Percentiles rank a stretch among this genome's conserved stretches.
These are phyloP conservation scores for Lutjanus campechanus DNA, from an alignment of 2,797 vertebrate species.

Conservation along the genomic window DNA sequence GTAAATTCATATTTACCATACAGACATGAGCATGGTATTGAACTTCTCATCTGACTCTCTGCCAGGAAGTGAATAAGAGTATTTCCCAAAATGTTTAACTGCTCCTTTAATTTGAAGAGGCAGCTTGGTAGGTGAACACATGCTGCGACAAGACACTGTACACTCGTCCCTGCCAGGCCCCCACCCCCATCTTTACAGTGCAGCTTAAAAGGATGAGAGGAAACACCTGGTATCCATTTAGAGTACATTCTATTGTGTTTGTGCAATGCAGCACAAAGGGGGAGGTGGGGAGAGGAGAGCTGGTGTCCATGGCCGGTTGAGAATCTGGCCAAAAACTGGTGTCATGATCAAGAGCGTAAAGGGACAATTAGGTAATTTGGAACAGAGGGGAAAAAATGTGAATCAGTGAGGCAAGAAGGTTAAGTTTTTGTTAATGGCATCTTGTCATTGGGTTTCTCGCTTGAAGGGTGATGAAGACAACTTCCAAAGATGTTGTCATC, in stretches of 20 bases:
- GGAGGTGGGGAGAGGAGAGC: constrained; percentile 43
- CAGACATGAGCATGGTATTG: background rate
- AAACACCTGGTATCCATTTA: constrained; percentile 82
- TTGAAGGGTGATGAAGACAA: constrained; percentile 32
- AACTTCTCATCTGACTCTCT: no score
- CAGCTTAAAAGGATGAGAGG: constrained; percentile 61
- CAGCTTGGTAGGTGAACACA: constrained; percentile 4
- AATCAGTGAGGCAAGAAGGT: constrained; percentile 38
- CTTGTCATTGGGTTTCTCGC: constrained; percentile 38
- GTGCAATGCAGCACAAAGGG: constrained; percentile 65
- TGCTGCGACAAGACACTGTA: constrained; percentile 29
- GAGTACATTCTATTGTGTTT: constrained; percentile 71
- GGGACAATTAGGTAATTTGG: constrained; percentile 56
- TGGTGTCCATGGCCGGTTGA: constrained; percentile 50
- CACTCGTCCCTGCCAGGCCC: constrained; percentile 39
- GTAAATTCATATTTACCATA: background rate
- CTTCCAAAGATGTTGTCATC: constrained; percentile 65
- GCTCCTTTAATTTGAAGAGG: constrained; percentile 1
- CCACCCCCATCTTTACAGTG: constrained; percentile 39
- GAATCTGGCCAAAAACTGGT: constrained; percentile 52
- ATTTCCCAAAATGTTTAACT: no score
- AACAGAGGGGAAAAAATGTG: constrained; percentile 37
- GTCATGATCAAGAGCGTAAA: constrained; percentile 58
- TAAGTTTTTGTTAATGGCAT: constrained; percentile 38
- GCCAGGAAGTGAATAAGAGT: no score